Evolutionary conservation across 2,888 invertebrate genomes (phyloP).

Genomic region (Drosophila pseudotalamancana): DNA sequence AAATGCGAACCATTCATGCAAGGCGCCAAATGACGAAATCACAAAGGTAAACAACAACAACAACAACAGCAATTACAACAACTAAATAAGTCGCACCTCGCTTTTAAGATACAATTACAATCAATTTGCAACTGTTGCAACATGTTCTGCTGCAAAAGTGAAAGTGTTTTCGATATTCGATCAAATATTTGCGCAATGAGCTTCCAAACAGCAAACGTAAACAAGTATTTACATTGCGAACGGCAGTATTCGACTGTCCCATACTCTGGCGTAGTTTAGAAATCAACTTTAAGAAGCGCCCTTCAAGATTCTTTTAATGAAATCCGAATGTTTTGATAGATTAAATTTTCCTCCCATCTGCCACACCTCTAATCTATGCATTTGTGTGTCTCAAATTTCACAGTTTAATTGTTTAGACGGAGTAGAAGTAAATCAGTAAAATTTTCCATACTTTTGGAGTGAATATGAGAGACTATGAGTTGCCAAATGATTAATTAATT

Average conservation of each 20-base stretch:
- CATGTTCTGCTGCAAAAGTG: slow-evolving; percentile 46
- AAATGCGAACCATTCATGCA: slow-evolving; percentile 65
- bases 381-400: too few relatives aligned
- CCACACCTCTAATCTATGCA: too few relatives aligned
- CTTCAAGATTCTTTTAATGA: too few relatives aligned
- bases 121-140: slow-evolving; percentile 45
- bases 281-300: not conserved
- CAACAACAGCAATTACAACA: too few relatives aligned
- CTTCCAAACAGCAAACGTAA: not conserved
- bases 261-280: not conserved
- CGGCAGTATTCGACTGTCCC: not conserved
- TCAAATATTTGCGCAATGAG: slow-evolving; percentile 29
- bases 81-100: slow-evolving; percentile 24
- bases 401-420: too few relatives aligned
- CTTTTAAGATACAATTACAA: slow-evolving; percentile 53
- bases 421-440: too few relatives aligned
- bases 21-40: slow-evolving; percentile 50
- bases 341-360: too few relatives aligned
- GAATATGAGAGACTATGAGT: too few relatives aligned
- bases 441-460: too few relatives aligned
- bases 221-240: not conserved
- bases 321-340: too few relatives aligned
- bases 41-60: too few relatives aligned
- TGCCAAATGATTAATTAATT: too few relatives aligned
- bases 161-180: slow-evolving; percentile 45